Evolutionary conservation across 2,888 invertebrate species (phyloP).

Genomic region (Crocallis elinguaria): DNA sequence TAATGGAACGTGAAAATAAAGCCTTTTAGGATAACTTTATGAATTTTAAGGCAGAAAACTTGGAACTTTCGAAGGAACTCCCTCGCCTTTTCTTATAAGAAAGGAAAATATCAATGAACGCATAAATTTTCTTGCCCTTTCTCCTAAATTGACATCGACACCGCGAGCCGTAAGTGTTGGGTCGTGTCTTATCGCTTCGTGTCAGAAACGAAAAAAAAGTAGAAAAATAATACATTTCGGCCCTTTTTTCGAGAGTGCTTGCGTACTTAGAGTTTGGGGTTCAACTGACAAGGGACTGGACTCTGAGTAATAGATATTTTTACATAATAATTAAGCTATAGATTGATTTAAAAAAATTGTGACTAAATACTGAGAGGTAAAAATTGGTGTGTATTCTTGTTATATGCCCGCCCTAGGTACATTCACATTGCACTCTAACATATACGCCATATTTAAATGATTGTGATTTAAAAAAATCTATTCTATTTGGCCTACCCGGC

Average conservation of each 20-base stretch:
- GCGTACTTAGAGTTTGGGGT: neutral
- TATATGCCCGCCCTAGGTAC: no score
- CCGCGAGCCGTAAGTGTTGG: constrained; percentile 11
- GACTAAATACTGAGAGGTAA: no score
- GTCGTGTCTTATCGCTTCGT: constrained; percentile 30
- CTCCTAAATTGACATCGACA: constrained; percentile 10
- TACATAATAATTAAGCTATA: no score
- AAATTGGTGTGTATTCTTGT: no score
- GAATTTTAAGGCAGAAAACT: no score
- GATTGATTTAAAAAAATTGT: no score
- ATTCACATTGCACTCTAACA: no score
- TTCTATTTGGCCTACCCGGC: no score
- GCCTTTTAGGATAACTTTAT: no score
- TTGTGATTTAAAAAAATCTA: no score
- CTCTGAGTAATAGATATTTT: neutral
- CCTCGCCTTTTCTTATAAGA: neutral
- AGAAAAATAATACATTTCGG: constrained; percentile 5
- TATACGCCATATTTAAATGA: no score
- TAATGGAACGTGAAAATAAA: no score
- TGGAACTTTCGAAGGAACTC: neutral
- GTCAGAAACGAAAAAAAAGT: neutral
- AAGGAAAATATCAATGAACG: constrained; percentile 19
- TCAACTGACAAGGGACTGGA: neutral
- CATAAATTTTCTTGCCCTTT: constrained; percentile 13
- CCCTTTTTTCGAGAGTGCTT: constrained; percentile 17